phyloP scores from a whole-genome alignment of 2,888 invertebrate genomes.

The Melipona beecheii region DNA sequence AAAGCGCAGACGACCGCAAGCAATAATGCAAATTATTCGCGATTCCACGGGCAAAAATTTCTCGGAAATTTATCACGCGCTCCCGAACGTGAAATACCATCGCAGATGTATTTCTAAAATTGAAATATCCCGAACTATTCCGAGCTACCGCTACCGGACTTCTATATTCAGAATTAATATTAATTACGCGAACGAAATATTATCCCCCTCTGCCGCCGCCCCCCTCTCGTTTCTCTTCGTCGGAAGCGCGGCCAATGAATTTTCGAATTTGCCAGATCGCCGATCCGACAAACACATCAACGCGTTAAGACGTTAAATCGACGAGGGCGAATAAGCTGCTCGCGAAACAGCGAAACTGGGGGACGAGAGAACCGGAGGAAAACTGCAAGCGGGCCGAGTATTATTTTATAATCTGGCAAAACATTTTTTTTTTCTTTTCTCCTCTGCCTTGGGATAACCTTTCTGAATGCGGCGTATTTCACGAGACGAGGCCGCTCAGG shows the following conservation, averaged over 20 bases:
- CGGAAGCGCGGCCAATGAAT: background rate
- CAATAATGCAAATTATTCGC: background rate
- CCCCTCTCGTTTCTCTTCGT: too few relatives aligned
- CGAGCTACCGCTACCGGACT: background rate
- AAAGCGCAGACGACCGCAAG: too few relatives aligned
- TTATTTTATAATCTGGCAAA: slow-evolving; percentile 72
- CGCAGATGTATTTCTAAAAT: background rate
- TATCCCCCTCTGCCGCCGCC: background rate
- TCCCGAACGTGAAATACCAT: background rate
- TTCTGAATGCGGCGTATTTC: slow-evolving; percentile 63
- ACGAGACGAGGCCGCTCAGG: slow-evolving; percentile 39
- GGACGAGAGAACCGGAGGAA: background rate
- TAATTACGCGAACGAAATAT: background rate
- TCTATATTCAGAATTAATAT: background rate
- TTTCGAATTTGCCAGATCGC: background rate
- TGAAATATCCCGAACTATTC: background rate
- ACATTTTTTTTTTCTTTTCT: slow-evolving; percentile 66
- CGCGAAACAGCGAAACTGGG: background rate
- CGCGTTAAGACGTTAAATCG: background rate
- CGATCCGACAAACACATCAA: background rate
- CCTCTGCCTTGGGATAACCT: slow-evolving; percentile 66
- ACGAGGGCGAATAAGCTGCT: too few relatives aligned
- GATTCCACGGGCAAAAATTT: background rate
- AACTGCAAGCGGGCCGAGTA: slow-evolving; percentile 34
- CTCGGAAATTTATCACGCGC: background rate